Percentiles rank a stretch among this genome's conserved stretches.
These are phyloP conservation scores for Germaria angustata DNA, from an alignment of 2,888 invertebrate genomes.

Conservation along the genomic window DNA sequence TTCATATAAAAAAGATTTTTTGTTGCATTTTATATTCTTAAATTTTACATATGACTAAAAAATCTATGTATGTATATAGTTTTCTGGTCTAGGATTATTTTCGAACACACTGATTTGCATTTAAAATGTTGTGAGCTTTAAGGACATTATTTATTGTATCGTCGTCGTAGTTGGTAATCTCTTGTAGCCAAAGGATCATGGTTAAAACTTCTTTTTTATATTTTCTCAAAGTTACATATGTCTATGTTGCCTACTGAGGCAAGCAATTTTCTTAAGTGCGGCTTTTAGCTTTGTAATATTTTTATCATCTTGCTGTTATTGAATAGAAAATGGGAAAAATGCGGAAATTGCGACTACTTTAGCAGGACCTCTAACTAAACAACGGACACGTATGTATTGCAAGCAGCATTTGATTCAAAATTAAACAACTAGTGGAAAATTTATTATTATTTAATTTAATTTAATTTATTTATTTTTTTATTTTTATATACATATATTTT, in stretches of 20 bases:
- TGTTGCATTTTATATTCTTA: neutral
- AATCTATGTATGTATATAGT: neutral
- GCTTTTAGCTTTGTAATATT: conserved; percentile 40
- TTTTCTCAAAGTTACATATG: neutral
- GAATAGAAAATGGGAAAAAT: conserved; percentile 30
- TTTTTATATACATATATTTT: too few species aligned
- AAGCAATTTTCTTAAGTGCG: conserved; percentile 63
- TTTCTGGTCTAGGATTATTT: neutral
- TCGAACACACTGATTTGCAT: conserved; percentile 59
- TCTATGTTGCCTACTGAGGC: conserved; percentile 5
- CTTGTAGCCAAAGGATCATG: conserved; percentile 20
- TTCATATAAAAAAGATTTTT: conserved; percentile 6
- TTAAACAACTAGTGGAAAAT: neutral
- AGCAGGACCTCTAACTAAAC: neutral
- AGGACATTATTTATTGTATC: conserved; percentile 21
- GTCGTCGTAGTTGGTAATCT: neutral
- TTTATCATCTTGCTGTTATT: conserved; percentile 4
- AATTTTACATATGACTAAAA: neutral
- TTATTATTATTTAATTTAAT: too few species aligned
- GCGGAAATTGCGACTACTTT: conserved; percentile 37
- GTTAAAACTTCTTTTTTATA: neutral
- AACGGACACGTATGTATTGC: neutral
- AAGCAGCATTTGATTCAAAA: neutral
- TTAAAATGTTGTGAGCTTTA: conserved; percentile 51
- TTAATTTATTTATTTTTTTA: too few species aligned